phyloP scores from a whole-genome alignment of 2,797 vertebrate genomes.

The Pangasius mekongensis region DNA sequence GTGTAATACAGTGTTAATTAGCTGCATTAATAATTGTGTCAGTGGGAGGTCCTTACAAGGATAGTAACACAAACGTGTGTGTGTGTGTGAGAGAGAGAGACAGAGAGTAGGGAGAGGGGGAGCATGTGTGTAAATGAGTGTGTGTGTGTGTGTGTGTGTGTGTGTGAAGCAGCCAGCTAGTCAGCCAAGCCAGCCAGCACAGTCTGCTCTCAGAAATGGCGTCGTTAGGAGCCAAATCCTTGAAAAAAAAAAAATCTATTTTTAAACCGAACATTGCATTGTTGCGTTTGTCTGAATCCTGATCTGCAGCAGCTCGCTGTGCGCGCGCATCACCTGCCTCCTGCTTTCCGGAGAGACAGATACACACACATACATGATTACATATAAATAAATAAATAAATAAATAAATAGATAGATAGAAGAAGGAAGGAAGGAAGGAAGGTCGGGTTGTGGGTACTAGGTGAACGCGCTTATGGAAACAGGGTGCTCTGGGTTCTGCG shows the following conservation, averaged over 20 bases:
- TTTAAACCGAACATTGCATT: slow-evolving; percentile 32
- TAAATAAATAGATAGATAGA: neutral
- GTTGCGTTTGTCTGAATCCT: neutral
- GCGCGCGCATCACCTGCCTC: neutral
- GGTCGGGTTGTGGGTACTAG: neutral
- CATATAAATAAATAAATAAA: neutral
- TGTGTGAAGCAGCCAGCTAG: slow-evolving; percentile 56
- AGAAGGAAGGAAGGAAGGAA: neutral
- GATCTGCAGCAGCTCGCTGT: neutral
- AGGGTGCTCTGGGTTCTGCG: neutral
- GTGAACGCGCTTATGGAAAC: neutral
- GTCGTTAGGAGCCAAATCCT: slow-evolving; percentile 72
- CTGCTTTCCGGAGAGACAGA: neutral
- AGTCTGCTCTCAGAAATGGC: slow-evolving; percentile 77
- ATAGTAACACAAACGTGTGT: neutral
- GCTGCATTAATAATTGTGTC: neutral
- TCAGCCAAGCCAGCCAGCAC: slow-evolving; percentile 60
- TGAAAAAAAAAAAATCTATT: slow-evolving; percentile 59
- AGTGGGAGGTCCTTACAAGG: slow-evolving; percentile 11
- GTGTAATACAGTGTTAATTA: neutral
- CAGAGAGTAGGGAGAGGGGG: slow-evolving; percentile 20
- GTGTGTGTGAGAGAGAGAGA: slow-evolving; percentile 17
- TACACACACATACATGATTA: neutral
- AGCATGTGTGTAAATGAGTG: slow-evolving; percentile 21
- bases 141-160: slow-evolving; percentile 53